Evolutionary conservation across 2,888 invertebrate species (phyloP), one percentile per base, ranked within the genome.

Genomic region (Cephus pygmeus): DNA sequence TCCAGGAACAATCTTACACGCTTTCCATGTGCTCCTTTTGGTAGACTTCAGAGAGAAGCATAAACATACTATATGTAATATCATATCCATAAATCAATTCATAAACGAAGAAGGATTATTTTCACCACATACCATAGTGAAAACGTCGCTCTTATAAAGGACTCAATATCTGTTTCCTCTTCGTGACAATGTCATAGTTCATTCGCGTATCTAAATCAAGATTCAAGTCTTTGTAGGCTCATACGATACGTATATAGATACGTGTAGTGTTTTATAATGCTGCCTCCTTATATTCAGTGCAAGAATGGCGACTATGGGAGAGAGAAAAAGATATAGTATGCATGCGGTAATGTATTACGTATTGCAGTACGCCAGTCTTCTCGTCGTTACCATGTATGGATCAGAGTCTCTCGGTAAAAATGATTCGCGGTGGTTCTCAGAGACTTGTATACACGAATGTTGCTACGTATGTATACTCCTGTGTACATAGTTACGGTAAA

Each of bases 341-440:
- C 56, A 23, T 56, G 56, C 56, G 6, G 56, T 56, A 56, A 56
- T 83, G 83, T 82, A 83, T 85, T 86, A 85, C 85, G 84, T 85
- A 81, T 83, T 84, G 85, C 84, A 83, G 81, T 82, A 81, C 83
- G 83, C 79, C 82, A 84, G 81, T 81, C 83, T 83, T 84, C 82
- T 83, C 85, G 79, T 81, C 83, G 86, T 87, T 87, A 85, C 89
- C 89, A 88, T 88, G 86, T 89, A 87, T 86, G 89, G 88, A 88
- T 88, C 86, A 86, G 82, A 81, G 81, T 81, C 75, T 83, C 83
- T 80, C 82, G 79, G 84, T 81, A 85, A 83, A 85, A 84, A 83
- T 71, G 31, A 71, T 71, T 71, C 31, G 71, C 31, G 71, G 71
- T 71, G 31, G 11, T 34, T 31, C 71, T 71, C 31, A 9, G 71